Percentiles rank a stretch among this genome's conserved stretches.
Conservation (phyloP, 1,140 invertebrate genomes). For the Pseudomyrmex pallidus region DNA sequence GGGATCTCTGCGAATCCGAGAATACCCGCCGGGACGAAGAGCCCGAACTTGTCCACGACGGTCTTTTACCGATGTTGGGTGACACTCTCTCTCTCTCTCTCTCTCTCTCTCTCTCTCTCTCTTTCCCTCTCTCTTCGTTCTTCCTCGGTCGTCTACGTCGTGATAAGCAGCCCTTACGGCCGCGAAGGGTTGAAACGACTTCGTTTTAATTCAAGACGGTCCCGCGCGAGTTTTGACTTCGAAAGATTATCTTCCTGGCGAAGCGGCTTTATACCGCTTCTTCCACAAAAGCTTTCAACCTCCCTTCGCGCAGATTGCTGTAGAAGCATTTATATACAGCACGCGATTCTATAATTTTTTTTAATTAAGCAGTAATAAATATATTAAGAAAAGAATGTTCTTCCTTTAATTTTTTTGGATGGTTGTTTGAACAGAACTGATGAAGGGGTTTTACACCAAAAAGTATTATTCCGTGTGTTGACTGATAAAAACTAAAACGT, state of each 20-base stretch:
- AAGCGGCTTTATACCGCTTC: background rate
- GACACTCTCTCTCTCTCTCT: background rate
- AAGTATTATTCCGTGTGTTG: too few relatives aligned
- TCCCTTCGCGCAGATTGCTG: background rate
- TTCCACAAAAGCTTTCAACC: background rate
- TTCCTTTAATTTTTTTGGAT: background rate
- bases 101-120: constrained; percentile 10
- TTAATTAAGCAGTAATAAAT: background rate
- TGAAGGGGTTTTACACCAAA: too few relatives aligned
- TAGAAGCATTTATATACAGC: background rate
- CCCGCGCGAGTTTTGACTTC: constrained; percentile 20
- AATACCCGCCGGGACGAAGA: constrained; percentile 49
- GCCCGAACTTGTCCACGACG: constrained; percentile 44
- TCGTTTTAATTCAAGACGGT: constrained; percentile 45
- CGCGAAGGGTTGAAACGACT: constrained; percentile 46
- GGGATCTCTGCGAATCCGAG: constrained; percentile 65
- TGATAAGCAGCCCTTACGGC: constrained; percentile 30
- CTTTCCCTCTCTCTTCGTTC: background rate
- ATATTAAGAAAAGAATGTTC: background rate
- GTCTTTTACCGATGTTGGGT: constrained; percentile 19
- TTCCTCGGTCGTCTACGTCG: background rate
- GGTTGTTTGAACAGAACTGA: too few relatives aligned
- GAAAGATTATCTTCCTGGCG: constrained; percentile 29
- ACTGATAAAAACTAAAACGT: too few relatives aligned
- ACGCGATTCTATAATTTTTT: background rate